These are phyloP conservation scores for Zootermopsis nevadensis DNA, from an alignment of 2,888 invertebrate species.

Conservation along the genomic window DNA sequence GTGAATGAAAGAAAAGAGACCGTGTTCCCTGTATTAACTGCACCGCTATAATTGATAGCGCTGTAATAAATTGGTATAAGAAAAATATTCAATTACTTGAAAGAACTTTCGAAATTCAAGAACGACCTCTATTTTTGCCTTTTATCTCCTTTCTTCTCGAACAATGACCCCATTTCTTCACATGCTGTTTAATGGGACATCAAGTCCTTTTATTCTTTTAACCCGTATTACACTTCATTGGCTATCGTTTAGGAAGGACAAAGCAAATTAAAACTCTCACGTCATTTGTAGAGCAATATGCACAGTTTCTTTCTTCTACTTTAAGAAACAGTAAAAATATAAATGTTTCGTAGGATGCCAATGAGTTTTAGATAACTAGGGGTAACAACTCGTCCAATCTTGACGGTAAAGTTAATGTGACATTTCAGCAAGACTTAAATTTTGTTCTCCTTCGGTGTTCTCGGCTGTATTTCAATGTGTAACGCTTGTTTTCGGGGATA, in stretches of 20 bases:
- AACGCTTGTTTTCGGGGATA: no score
- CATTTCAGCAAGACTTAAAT: no score
- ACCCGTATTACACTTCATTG: constrained; percentile 31
- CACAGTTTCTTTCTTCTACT: background rate
- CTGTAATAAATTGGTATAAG: constrained; percentile 28
- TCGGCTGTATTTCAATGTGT: no score
- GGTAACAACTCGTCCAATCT: no score
- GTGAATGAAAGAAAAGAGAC: background rate
- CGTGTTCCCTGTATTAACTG: background rate
- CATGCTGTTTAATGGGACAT: constrained; percentile 4
- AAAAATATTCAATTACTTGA: constrained; percentile 30
- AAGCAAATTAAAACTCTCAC: background rate
- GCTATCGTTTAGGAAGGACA: background rate
- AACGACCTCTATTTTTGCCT: background rate
- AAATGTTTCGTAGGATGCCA: no score
- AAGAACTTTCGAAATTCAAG: constrained; percentile 17
- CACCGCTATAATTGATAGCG: constrained; percentile 19
- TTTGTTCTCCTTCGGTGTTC: no score
- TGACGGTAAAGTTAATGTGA: no score
- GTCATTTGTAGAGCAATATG: background rate
- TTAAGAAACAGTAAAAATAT: background rate
- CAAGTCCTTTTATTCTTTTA: background rate
- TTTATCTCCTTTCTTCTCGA: background rate
- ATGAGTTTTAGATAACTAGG: no score
- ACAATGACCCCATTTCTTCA: constrained; percentile 10